Base-by-base conservation (phyloP, 2,888 invertebrate species). In the Diaprepes abbreviatus region DNA sequence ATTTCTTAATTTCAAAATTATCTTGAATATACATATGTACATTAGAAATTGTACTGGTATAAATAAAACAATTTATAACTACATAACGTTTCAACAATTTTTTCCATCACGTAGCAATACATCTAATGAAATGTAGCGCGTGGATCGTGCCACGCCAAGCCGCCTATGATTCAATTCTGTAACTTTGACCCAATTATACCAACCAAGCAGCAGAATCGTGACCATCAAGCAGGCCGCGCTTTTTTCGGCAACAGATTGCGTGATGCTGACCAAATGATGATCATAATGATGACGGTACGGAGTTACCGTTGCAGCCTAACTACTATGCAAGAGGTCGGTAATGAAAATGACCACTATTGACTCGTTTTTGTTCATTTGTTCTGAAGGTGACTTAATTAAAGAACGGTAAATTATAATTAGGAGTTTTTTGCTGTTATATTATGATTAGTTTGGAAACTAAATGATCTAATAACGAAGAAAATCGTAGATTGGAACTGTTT, bases 111-210 rank as follows among this genome's bases (percentile, higher is more conserved):
- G 54, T 66, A 70, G 52, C 48, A 62, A 70, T 75, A 55, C 52
- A 36, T 64, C 65, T 65, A 70, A 70, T 70, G 70, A 70, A 70
- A 70, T 48, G 66, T 66, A 73, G 76, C 76, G 74, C 76, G 75
- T 74, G 76, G 72, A 70, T 75, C 74, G 75, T 73, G 75, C 73
- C 70, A 66, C 68, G 73, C 68, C 73, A 63, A 62, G 58, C 72
- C 66, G 66, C 66, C 70, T 63, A 67, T 68, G 67, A 70, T 70
- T 73, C 73, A 72, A 74, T 73, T 73, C 73, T 71, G 74, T 74
- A 72, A 68, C 72, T 74, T 67, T 74, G 74, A 74, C 74, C 74
- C 66, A 74, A 74, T 74, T 72, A 71, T 71, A 59, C 57, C 35
- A 33, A 45, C 21, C 66, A 55, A 58, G 66, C 55, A 48, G 63